phyloP scores from a whole-genome alignment of 2,113 vertebrate species.

The Hypocryptadius cinnamomeus region DNA sequence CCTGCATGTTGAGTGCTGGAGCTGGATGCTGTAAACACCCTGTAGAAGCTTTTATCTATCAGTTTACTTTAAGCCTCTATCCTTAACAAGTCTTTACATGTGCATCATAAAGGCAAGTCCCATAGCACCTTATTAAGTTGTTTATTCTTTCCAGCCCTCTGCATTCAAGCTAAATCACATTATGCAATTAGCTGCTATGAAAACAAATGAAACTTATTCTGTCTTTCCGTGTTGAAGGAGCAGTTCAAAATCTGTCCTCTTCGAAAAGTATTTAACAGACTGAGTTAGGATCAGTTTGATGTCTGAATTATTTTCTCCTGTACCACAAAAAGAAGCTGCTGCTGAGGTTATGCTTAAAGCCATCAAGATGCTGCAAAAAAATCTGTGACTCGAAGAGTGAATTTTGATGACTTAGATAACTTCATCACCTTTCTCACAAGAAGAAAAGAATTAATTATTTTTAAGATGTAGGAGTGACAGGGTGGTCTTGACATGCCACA shows the following conservation, averaged over 20 bases:
- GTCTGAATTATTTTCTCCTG: not conserved
- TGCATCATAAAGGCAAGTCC: constrained; percentile 38
- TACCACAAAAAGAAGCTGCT: not conserved
- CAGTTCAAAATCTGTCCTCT: not conserved
- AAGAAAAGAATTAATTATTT: not conserved
- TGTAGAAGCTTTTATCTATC: constrained; percentile 2
- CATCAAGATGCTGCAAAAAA: not conserved
- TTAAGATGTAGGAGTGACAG: not conserved
- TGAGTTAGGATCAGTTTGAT: not conserved
- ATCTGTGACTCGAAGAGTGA: not conserved
- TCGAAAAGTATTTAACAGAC: not conserved
- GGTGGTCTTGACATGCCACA: not conserved
- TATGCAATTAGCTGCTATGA: constrained; percentile 19
- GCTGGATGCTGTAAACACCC: constrained; percentile 5
- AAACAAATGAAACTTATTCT: constrained; percentile 12
- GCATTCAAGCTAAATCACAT: constrained; percentile 12
- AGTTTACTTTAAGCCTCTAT: not conserved
- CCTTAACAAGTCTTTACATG: constrained; percentile 54
- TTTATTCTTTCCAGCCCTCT: constrained; percentile 58
- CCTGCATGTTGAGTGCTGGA: not conserved
- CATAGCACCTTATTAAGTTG: constrained; percentile 68
- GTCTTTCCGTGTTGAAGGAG: not conserved
- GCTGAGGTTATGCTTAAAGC: not conserved
- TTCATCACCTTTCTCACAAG: not conserved
- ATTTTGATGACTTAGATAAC: not conserved